A percentile compares a stretch with the other conserved stretches of the same genome.
Evolutionary conservation across 1,140 invertebrate species (phyloP).

Genomic region (Drosophila tropicalis): DNA sequence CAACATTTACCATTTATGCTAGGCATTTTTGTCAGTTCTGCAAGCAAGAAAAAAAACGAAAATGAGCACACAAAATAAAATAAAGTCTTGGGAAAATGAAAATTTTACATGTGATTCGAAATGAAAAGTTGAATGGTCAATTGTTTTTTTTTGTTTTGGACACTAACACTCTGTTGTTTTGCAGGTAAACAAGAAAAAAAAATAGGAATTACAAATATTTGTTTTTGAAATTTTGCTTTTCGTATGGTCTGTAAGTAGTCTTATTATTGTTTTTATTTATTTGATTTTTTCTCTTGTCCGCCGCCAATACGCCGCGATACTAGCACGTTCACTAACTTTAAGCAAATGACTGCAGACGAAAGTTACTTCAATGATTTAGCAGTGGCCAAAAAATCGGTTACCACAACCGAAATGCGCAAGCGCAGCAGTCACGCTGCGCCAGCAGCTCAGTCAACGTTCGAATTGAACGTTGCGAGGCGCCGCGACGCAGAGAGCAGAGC

Average conservation of each 20-base stretch:
- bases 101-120: neutral
- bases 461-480: too few species aligned
- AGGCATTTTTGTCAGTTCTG: constrained; percentile 44
- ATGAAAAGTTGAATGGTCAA: neutral
- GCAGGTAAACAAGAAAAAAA: constrained; percentile 22
- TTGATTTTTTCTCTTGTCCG: constrained; percentile 44
- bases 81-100: constrained; percentile 1
- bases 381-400: constrained; percentile 83
- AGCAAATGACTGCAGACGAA: constrained; percentile 83
- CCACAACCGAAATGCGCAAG: constrained; percentile 42
- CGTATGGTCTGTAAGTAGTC: neutral
- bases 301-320: constrained; percentile 78
- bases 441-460: constrained; percentile 1
- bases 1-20: constrained; percentile 45
- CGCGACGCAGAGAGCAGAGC: constrained; percentile 16
- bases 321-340: constrained; percentile 83
- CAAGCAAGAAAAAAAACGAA: constrained; percentile 12
- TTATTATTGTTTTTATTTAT: constrained; percentile 14
- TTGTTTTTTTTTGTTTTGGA: neutral
- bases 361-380: constrained; percentile 83
- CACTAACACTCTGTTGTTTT: constrained; percentile 2
- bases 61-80: neutral
- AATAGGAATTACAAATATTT: constrained; percentile 20
- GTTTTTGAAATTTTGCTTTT: constrained; percentile 9
- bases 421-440: constrained; percentile 35